phyloP scores from a whole-genome alignment of 2,113 vertebrate genomes.

The Amphiprion ocellaris region DNA sequence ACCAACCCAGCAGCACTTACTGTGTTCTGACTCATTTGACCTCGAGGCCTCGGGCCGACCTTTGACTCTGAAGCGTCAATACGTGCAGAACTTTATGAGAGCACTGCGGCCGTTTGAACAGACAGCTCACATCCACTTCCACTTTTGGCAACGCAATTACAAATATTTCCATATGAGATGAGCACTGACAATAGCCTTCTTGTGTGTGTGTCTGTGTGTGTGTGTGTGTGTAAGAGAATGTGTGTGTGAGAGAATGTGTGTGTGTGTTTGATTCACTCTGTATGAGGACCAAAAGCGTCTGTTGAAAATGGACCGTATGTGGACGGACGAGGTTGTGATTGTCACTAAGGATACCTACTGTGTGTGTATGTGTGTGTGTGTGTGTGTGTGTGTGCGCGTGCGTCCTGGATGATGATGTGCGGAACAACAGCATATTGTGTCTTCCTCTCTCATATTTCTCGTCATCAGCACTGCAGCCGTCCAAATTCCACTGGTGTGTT shows the following conservation, averaged over 20 bases:
- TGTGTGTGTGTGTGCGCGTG: not conserved
- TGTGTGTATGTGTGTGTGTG: constrained; percentile 13
- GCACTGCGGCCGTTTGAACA: constrained; percentile 27
- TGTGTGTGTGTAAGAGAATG: constrained; percentile 14
- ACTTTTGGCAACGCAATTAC: constrained; percentile 48
- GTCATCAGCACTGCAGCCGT: constrained; percentile 69
- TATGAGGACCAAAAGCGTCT: constrained; percentile 1
- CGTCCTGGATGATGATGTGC: constrained; percentile 49
- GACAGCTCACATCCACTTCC: constrained; percentile 51
- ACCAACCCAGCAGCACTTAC: not conserved
- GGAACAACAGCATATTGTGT: constrained; percentile 71
- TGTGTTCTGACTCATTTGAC: constrained; percentile 33
- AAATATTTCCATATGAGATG: constrained; percentile 65
- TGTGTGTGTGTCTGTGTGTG: constrained; percentile 22
- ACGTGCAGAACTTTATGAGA: constrained; percentile 56
- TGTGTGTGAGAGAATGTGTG: not conserved
- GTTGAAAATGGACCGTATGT: constrained; percentile 3
- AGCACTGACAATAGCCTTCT: constrained; percentile 47
- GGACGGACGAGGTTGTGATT: not conserved
- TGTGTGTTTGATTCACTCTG: constrained; percentile 4
- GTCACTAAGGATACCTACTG: constrained; percentile 10
- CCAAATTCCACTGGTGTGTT: constrained; percentile 71
- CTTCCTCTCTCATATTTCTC: constrained; percentile 76
- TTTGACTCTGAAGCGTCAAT: constrained; percentile 44
- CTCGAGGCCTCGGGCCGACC: constrained; percentile 4